phyloP scores from a whole-genome alignment of 2,888 invertebrate genomes.

The Drosophila mayaguana region DNA sequence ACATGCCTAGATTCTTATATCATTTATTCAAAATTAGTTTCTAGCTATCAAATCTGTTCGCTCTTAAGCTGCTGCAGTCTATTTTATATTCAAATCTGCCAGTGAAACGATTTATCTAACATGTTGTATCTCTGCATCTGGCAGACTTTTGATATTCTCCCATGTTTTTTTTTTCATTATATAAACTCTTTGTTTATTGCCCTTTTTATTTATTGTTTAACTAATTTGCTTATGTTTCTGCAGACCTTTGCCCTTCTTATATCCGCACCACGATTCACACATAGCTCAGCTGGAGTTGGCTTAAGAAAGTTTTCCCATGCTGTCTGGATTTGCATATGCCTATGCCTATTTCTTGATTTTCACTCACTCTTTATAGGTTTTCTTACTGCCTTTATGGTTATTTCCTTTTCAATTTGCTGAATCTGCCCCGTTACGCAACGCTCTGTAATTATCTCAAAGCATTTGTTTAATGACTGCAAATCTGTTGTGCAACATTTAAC shows the following conservation, averaged over 20 bases:
- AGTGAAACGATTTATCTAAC: background rate
- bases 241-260: slow-evolving; percentile 2
- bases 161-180: slow-evolving; percentile 5
- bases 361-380: slow-evolving; percentile 15
- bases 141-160: background rate
- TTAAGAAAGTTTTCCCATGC: slow-evolving; percentile 41
- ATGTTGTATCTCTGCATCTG: background rate
- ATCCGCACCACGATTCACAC: slow-evolving; percentile 40
- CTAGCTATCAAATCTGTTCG: too few relatives aligned
- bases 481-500: slow-evolving; percentile 26
- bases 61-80: too few relatives aligned
- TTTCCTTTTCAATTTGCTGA: slow-evolving; percentile 37
- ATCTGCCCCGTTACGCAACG: slow-evolving; percentile 2
- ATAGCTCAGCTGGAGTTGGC: slow-evolving; percentile 23
- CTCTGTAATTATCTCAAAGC: slow-evolving; percentile 11
- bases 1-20: too few relatives aligned
- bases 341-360: slow-evolving; percentile 32
- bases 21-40: too few relatives aligned
- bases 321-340: slow-evolving; percentile 57
- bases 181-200: background rate
- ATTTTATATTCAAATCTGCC: background rate
- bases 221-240: background rate
- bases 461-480: slow-evolving; percentile 33
- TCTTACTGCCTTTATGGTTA: slow-evolving; percentile 10
- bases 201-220: slow-evolving; percentile 28